phyloP scores from a whole-genome alignment of 2,888 invertebrate genomes.

The Drosophila rellima region DNA sequence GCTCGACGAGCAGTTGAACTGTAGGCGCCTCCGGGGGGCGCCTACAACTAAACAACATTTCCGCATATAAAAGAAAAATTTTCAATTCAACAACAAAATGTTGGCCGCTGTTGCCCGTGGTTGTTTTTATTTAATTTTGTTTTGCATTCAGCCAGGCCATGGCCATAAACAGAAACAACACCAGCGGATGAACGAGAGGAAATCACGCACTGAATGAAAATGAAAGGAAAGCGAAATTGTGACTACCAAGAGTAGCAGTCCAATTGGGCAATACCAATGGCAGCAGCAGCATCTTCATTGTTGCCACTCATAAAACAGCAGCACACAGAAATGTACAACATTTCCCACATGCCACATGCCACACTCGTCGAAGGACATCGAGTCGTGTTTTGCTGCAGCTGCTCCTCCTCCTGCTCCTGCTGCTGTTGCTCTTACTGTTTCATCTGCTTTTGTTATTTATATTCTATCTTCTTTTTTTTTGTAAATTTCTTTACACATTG shows the following conservation, averaged over 20 bases:
- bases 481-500: slow-evolving; percentile 50
- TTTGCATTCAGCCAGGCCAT: slow-evolving; percentile 56
- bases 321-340: slow-evolving; percentile 46
- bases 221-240: slow-evolving; percentile 8
- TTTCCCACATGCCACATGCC: slow-evolving; percentile 65
- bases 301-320: slow-evolving; percentile 54
- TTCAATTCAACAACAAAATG: slow-evolving; percentile 67
- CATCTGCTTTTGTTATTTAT: slow-evolving; percentile 25
- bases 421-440: slow-evolving; percentile 18
- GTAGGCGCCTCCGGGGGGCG: slow-evolving; percentile 38
- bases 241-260: slow-evolving; percentile 30
- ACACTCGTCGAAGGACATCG: slow-evolving; percentile 46
- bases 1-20: slow-evolving; percentile 5
- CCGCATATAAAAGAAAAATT: slow-evolving; percentile 46
- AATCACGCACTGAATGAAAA: slow-evolving; percentile 49
- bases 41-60: slow-evolving; percentile 66
- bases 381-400: slow-evolving; percentile 38
- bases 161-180: slow-evolving; percentile 56
- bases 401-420: slow-evolving; percentile 19
- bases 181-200: slow-evolving; percentile 40
- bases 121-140: slow-evolving; percentile 77
- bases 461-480: slow-evolving; percentile 21
- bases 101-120: slow-evolving; percentile 58
- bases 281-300: slow-evolving; percentile 37
- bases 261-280: slow-evolving; percentile 34